Percentiles rank a stretch among this genome's conserved stretches.
phyloP scores from a whole-genome alignment of 2,113 vertebrate species.

The Trinectes maculatus region DNA sequence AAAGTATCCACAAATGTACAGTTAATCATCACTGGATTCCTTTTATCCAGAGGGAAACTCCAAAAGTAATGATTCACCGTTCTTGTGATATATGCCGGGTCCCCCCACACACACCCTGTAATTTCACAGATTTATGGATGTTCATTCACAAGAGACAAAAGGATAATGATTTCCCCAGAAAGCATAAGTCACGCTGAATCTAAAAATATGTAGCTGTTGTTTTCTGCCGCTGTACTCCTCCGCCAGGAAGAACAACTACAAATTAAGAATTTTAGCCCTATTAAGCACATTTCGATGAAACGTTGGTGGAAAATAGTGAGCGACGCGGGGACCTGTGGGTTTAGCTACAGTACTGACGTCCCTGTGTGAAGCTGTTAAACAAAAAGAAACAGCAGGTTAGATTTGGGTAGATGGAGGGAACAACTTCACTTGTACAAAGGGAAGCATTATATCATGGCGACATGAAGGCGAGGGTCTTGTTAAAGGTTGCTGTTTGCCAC shows the following conservation, averaged over 20 bases:
- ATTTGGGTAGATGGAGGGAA: slow-evolving; percentile 33
- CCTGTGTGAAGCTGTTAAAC: slow-evolving; percentile 33
- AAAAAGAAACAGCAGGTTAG: slow-evolving; percentile 23
- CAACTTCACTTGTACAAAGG: slow-evolving; percentile 34
- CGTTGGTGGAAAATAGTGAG: slow-evolving; percentile 26
- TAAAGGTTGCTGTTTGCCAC: slow-evolving; percentile 70
- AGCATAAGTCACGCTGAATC: background rate
- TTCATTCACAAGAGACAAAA: no score
- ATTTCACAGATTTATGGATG: no score
- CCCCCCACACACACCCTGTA: no score
- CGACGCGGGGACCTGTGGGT: slow-evolving; percentile 12
- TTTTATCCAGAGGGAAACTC: no score
- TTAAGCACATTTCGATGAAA: slow-evolving; percentile 40
- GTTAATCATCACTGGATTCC: no score
- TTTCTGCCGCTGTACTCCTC: background rate
- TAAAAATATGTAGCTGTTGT: background rate
- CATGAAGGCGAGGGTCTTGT: slow-evolving; percentile 62
- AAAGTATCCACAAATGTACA: no score
- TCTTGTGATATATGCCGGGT: no score
- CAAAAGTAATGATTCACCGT: no score
- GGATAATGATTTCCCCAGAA: no score
- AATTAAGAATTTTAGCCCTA: no score
- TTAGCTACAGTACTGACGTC: slow-evolving; percentile 17
- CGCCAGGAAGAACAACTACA: no score
- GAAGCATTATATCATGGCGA: slow-evolving; percentile 60